Evolutionary conservation across 2,797 vertebrate species (phyloP).

Genomic region (Hafferia zeledoni): DNA sequence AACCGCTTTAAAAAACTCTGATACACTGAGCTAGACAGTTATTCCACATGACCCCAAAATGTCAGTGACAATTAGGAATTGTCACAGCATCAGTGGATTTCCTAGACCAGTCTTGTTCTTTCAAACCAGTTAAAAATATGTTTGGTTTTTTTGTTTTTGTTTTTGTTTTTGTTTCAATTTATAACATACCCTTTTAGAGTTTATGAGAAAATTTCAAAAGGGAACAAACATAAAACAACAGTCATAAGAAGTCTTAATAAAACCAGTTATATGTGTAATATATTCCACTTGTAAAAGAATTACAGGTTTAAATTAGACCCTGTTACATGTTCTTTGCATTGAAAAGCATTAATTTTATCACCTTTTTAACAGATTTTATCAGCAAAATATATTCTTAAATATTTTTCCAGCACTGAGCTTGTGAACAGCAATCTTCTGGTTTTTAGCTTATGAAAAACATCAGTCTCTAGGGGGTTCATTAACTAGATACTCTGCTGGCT

Average conservation of each 20-base stretch:
- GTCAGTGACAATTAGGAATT: background rate
- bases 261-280: background rate
- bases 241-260: background rate
- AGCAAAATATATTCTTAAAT: background rate
- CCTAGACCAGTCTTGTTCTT: background rate
- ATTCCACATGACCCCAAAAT: background rate
- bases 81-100: background rate
- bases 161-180: background rate
- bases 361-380: background rate
- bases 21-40: background rate
- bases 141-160: too few relatives aligned
- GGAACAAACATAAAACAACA: background rate
- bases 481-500: constrained; percentile 53
- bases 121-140: background rate
- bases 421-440: constrained; percentile 71
- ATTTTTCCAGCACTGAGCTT: constrained; percentile 50
- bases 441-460: constrained; percentile 64
- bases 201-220: background rate
- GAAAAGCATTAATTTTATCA: background rate
- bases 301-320: background rate
- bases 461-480: constrained; percentile 78
- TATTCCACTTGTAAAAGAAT: background rate
- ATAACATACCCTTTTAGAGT: background rate
- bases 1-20: background rate
- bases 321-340: background rate